Evolutionary conservation across 2,113 vertebrate genomes (phyloP), one percentile per base, ranked within the genome.

Genomic region (Corydoras sp.): DNA sequence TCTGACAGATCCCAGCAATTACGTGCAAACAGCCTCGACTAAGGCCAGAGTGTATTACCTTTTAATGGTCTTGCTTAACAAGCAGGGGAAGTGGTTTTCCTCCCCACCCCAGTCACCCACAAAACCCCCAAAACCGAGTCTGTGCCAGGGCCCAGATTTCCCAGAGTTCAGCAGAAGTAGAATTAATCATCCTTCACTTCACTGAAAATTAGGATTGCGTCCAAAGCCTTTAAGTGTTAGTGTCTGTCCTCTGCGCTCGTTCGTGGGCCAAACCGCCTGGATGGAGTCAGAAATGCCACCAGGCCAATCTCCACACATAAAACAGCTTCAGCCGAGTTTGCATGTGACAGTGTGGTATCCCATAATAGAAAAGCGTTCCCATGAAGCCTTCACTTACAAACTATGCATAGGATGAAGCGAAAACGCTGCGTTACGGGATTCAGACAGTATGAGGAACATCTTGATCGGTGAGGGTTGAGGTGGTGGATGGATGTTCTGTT

Each of bases 21-120:
- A 81, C 81, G 83, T n/a, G n/a, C n/a, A n/a, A n/a, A n/a, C n/a
- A n/a, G n/a, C n/a, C 72, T 81, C 81, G 80, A 65, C 81, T 72
- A 71, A 83, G 79, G 73, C 80, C 73, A 67, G 75, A 78, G 76
- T 72, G 75, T 87, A 85, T 86, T 85, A 82, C 80, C 63, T 86
- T 88, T 86, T 84, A 88, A 87, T 87, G 85, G 80, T 80, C 82
- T 74, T 85, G 84, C 86, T 87, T 87, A 88, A 90, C 89, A 89
- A 86, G 83, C 84, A 80, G 69, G 85, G 87, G 84, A 89, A 88
- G 85, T 85, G 87, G 83, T 88, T 86, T 50, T 51, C 65, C 66
- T 65, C 72, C 64, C 81, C 63, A 35, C 74, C 73, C 81, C 80
- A 81, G 82, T 85, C 82, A 86, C 84, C 86, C 85, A 76, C 84